phyloP scores from a whole-genome alignment of 2,888 invertebrate genomes.

The Cistogaster globosa region DNA sequence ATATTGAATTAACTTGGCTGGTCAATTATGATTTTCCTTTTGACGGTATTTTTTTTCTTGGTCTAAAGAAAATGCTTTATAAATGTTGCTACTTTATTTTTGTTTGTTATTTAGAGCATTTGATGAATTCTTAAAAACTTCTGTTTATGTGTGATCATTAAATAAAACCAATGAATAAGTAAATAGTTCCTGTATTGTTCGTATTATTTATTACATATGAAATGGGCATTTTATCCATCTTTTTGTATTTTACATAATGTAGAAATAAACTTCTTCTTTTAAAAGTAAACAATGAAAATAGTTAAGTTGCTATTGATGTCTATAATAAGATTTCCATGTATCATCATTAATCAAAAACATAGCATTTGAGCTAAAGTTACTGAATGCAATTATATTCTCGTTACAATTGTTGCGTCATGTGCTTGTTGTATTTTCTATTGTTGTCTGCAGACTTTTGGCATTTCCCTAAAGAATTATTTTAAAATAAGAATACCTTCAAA shows the following conservation, averaged over 20 bases:
- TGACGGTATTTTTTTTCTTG: neutral
- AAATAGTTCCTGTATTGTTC: neutral
- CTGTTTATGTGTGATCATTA: slow-evolving; percentile 43
- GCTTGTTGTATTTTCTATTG: slow-evolving; percentile 8
- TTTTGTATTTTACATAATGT: neutral
- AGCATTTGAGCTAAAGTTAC: slow-evolving; percentile 43
- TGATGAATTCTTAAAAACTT: slow-evolving; percentile 29
- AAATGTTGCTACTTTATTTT: slow-evolving; percentile 30
- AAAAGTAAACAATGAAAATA: slow-evolving; percentile 4
- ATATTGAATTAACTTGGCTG: slow-evolving; percentile 27
- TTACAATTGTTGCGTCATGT: slow-evolving; percentile 44
- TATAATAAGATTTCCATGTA: slow-evolving; percentile 69
- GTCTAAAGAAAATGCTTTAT: slow-evolving; percentile 17
- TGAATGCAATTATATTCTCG: slow-evolving; percentile 48
- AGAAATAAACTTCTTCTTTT: neutral
- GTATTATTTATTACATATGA: neutral
- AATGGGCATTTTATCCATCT: neutral
- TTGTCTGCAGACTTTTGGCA: neutral
- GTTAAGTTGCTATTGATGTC: slow-evolving; percentile 62
- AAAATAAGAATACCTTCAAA: slow-evolving; percentile 35
- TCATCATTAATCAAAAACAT: slow-evolving; percentile 67
- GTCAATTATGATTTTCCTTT: slow-evolving; percentile 33
- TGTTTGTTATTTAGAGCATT: neutral
- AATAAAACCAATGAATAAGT: slow-evolving; percentile 8
- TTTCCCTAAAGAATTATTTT: neutral